These are phyloP conservation scores for Semotilus atromaculatus DNA, from an alignment of 2,797 vertebrate species.

Conservation along the genomic window DNA sequence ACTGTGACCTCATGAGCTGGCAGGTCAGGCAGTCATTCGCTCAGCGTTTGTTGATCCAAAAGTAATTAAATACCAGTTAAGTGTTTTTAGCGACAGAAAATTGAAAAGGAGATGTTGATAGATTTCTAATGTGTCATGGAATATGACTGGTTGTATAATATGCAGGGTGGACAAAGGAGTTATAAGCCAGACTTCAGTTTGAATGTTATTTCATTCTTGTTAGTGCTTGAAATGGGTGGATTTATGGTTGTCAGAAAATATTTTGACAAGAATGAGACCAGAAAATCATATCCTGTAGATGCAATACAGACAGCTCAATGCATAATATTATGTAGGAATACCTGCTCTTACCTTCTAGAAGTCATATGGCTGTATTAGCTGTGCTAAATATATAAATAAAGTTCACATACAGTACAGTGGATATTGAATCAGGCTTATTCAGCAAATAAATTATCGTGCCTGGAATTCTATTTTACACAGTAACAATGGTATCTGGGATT, in stretches of 20 bases:
- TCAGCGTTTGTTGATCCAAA: constrained; percentile 40
- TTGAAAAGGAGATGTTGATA: constrained; percentile 43
- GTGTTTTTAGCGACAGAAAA: constrained; percentile 35
- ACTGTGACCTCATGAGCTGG: constrained; percentile 38
- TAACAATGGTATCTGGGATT: constrained; percentile 8
- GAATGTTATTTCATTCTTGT: constrained; percentile 31
- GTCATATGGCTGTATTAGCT: not conserved
- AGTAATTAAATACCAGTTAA: constrained; percentile 43
- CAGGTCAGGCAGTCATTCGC: constrained; percentile 25
- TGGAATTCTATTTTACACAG: not conserved
- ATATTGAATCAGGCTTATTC: constrained; percentile 8
- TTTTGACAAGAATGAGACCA: constrained; percentile 7
- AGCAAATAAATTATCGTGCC: not conserved
- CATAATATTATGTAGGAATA: not conserved
- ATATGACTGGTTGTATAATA: constrained; percentile 17
- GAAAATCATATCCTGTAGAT: not conserved
- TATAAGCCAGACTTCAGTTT: constrained; percentile 12
- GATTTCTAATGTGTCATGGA: constrained; percentile 46
- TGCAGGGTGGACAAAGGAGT: not conserved
- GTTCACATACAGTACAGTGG: not conserved
- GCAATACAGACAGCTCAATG: not conserved
- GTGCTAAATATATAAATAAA: not conserved
- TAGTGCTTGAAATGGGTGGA: constrained; percentile 26
- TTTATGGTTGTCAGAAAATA: constrained; percentile 23
- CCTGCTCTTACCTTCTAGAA: not conserved